Percentiles rank a stretch among this genome's conserved stretches.
These are phyloP conservation scores for Steromphala cineraria DNA, from an alignment of 2,888 invertebrate species.

Conservation along the genomic window DNA sequence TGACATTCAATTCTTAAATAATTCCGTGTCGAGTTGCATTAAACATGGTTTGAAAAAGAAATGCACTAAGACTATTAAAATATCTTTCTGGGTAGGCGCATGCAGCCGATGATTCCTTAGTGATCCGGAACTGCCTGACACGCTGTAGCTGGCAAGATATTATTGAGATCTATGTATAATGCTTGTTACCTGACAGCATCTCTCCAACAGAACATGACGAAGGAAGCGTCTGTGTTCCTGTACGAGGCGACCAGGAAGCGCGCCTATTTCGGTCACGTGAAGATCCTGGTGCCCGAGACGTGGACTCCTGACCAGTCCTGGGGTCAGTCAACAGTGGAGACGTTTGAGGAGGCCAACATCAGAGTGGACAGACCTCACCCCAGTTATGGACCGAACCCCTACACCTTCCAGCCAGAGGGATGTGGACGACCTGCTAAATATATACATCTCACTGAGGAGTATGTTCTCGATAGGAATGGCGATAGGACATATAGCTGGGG, in stretches of 20 bases:
- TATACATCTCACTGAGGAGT: slow-evolving; percentile 43
- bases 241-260: slow-evolving; percentile 78
- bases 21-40: too few relatives aligned
- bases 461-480: slow-evolving; percentile 30
- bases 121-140: too few relatives aligned
- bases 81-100: too few relatives aligned
- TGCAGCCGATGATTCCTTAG: too few relatives aligned
- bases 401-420: slow-evolving; percentile 32
- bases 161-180: too few relatives aligned
- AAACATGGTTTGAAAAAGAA: too few relatives aligned
- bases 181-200: too few relatives aligned
- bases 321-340: not conserved
- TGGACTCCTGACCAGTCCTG: slow-evolving; percentile 77
- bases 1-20: too few relatives aligned
- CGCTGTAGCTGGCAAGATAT: too few relatives aligned
- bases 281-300: slow-evolving; percentile 79
- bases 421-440: slow-evolving; percentile 42
- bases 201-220: slow-evolving; percentile 77
- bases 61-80: too few relatives aligned
- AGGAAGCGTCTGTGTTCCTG: slow-evolving; percentile 79
- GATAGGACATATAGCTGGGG: not conserved
- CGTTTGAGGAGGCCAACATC: slow-evolving; percentile 61
- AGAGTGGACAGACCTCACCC: slow-evolving; percentile 76
- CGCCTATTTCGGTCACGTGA: slow-evolving; percentile 77
- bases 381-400: slow-evolving; percentile 37